These are phyloP conservation scores for Chaenogobius annularis DNA, from an alignment of 2,113 vertebrate genomes.

Conservation along the genomic window DNA sequence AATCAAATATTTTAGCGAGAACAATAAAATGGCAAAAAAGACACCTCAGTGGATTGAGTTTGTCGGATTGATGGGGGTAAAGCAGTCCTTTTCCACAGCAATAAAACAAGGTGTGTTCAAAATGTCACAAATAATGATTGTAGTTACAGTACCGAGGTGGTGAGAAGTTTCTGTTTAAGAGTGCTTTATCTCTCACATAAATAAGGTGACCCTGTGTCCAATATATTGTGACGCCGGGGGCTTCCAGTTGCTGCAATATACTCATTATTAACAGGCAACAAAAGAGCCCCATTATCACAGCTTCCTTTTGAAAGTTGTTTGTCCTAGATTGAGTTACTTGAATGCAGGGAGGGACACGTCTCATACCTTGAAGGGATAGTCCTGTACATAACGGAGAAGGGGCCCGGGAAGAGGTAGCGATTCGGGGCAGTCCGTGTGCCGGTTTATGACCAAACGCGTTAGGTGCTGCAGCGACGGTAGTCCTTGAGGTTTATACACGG, in stretches of 20 bases:
- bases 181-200: conserved; percentile 19
- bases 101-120: conserved; percentile 13
- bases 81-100: conserved; percentile 36
- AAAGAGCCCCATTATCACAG: conserved; percentile 19
- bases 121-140: conserved; percentile 18
- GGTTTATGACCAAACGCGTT: conserved; percentile 90
- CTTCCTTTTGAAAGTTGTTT: conserved; percentile 12
- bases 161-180: conserved; percentile 6
- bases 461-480: conserved; percentile 92
- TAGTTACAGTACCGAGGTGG: conserved; percentile 57
- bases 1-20: conserved; percentile 56
- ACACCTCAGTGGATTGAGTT: conserved; percentile 51
- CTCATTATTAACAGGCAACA: conserved; percentile 21
- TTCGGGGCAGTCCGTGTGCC: conserved; percentile 64
- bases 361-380: conserved; percentile 97
- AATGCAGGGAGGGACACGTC: background rate
- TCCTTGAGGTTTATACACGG: conserved; percentile 80
- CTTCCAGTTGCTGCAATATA: conserved; percentile 31
- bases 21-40: conserved; percentile 58
- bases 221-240: conserved; percentile 44
- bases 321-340: background rate
- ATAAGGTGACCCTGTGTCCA: conserved; percentile 49
- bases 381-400: conserved; percentile 86
- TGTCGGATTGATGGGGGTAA: conserved; percentile 23
- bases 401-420: conserved; percentile 87